Percentiles rank a stretch among this genome's conserved stretches.
Conservation (phyloP, 2,888 invertebrate species). For the Nomada fucata region DNA sequence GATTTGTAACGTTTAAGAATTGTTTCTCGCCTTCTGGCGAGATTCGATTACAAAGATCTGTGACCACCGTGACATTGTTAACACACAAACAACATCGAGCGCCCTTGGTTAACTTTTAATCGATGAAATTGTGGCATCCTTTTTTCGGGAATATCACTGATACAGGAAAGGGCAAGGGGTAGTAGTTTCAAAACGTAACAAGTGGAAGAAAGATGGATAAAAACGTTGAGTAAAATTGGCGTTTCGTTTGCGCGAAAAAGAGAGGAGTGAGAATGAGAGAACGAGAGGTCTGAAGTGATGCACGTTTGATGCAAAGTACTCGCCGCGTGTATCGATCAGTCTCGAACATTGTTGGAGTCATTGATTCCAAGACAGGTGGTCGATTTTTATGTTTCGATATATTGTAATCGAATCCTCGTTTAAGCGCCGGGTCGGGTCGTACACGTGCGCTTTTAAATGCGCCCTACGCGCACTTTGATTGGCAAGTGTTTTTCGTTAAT, state of each 20-base stretch:
- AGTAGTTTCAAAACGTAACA: constrained; percentile 22
- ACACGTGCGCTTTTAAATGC: too few relatives aligned
- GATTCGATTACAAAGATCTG: constrained; percentile 6
- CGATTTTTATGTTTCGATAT: constrained; percentile 21
- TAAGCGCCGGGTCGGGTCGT: background rate
- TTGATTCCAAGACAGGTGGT: background rate
- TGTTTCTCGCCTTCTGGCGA: constrained; percentile 44
- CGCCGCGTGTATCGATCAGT: constrained; percentile 36
- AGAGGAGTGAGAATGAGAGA: constrained; percentile 41
- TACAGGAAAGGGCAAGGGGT: background rate
- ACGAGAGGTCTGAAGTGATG: constrained; percentile 24
- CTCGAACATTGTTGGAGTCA: background rate
- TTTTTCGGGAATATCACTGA: constrained; percentile 11
- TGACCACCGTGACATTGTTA: constrained; percentile 44
- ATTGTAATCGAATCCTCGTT: constrained; percentile 3
- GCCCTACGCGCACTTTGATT: too few relatives aligned
- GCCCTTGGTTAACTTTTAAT: background rate
- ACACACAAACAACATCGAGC: background rate
- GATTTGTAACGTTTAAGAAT: constrained; percentile 9
- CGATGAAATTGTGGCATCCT: background rate
- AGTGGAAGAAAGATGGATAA: constrained; percentile 19
- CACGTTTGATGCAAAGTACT: background rate
- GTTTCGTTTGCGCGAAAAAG: constrained; percentile 27
- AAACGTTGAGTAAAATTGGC: constrained; percentile 29
- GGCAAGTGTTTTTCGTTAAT: too few relatives aligned